Evolutionary conservation across 1,140 invertebrate species (phyloP), one percentile per base, ranked within the genome.

Genomic region (Muscidifurax raptorellus): DNA sequence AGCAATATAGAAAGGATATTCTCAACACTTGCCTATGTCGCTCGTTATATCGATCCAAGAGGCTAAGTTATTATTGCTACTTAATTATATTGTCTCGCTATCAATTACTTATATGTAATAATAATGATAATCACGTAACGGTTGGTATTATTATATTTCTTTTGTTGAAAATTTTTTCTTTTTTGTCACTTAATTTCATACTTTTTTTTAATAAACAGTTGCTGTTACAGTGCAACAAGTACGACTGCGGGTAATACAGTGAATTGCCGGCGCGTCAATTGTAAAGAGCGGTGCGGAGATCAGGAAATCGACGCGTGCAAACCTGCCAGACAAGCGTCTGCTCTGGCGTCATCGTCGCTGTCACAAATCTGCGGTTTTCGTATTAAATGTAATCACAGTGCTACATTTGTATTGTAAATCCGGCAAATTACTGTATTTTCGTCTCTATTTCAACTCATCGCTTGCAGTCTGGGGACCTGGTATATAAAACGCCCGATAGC

Each of bases 321-420:
- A 74, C 72, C 67, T 76, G 44, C 72, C 72, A 85, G 72, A 81
- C 83, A 32, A 67, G 66, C 32, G 69, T 75, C 66, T 77, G 28
- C 25, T 82, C 84, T 85, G 84, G 84, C 84, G 84, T 85, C 84
- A 85, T 82, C 84, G 64, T 27, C 67, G 44, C 75, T 89, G 86
- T 88, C 88, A 88, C 89, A 90, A 88, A 90, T 89, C 88, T 92
- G 92, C 92, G 92, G 92, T 92, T 93, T 91, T 89, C 90, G 90
- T 92, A 92, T 92, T 90, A 92, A 88, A 88, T 91, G 86, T 91
- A 92, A 92, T 92, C 88, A 92, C 80, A 87, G 91, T 86, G 89
- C 89, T 89, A 88, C 87, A 88, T 89, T 89, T 86, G 87, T 87
- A 89, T 90, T 90, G 90, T 90, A 90, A 89, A 89, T 89, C 84